Evolutionary conservation across 2,888 invertebrate species (phyloP).

Genomic region (Drosophila paramelanica): DNA sequence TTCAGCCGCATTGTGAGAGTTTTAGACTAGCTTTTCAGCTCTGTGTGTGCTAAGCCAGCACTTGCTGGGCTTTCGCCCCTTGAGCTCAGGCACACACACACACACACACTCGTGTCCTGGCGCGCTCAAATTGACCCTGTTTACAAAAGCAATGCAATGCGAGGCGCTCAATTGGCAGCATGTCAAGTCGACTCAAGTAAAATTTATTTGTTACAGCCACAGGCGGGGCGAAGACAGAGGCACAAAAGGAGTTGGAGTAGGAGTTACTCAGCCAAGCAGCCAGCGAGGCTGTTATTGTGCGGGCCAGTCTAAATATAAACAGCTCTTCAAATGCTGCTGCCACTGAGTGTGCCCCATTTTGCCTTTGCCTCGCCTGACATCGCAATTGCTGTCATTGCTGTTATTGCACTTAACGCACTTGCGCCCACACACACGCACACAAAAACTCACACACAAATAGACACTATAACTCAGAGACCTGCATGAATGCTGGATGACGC

Average conservation of each 20-base stretch:
- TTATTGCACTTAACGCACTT: constrained; percentile 79
- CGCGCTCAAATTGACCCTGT: constrained; percentile 66
- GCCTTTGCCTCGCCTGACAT: constrained; percentile 61
- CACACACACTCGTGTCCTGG: constrained; percentile 1
- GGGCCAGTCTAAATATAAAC: constrained; percentile 71
- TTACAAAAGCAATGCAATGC: constrained; percentile 45
- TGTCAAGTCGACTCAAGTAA: constrained; percentile 57
- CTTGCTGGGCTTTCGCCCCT: constrained; percentile 1
- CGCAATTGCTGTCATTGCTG: constrained; percentile 75
- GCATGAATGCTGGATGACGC: constrained; percentile 43
- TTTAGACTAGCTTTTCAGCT: neutral
- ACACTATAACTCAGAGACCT: neutral
- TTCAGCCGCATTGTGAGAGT: neutral
- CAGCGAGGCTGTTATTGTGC: constrained; percentile 44
- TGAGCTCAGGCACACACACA: constrained; percentile 2
- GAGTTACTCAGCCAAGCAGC: constrained; percentile 19
- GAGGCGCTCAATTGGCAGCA: constrained; percentile 65
- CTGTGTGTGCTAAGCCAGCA: neutral
- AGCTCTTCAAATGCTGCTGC: constrained; percentile 46
- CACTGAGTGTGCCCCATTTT: constrained; percentile 55
- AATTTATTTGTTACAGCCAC: constrained; percentile 60
- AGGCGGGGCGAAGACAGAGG: constrained; percentile 21
- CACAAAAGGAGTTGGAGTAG: neutral
- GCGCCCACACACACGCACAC: constrained; percentile 42
- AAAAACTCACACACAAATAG: constrained; percentile 1